Base-by-base conservation (phyloP, 2,113 vertebrate genomes). In the Lepus europaeus region DNA sequence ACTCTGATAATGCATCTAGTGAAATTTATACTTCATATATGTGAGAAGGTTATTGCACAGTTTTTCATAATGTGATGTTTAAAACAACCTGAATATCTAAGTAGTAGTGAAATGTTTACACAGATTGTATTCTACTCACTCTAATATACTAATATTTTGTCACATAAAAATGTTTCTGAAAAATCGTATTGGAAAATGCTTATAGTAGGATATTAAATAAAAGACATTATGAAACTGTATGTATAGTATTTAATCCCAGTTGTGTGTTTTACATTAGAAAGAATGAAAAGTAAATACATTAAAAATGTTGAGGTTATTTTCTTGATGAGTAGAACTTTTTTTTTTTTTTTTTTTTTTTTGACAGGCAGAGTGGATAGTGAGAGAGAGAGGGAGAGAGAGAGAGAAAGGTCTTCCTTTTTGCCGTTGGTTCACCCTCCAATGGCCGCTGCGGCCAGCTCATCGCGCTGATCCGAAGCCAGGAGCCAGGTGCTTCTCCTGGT, bases 221-320 rank as follows among this genome's bases (percentile, higher is more conserved):
- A 93, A 89, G 76, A 20, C 20, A 3, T 79, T 63, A 31, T 1
- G 91, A 39, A 81, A 87, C 51, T 79, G 0, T 73, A 22, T 70
- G 29, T 95, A 63, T 8, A 70, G 14, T 69, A 10, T 76, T 45
- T 45, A 36, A 72, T 95, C 20, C 36, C 68, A 69, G 25, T 91
- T 83, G 51, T 92, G 66, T 64, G 19, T 90, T 93, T 95, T 59
- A 74, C 23, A 36, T 89, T 84, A 20, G 73, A 93, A 72, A 72
- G 36, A 95, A 92, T 61, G 82, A 16, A 13, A 87, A 91, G 61
- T 76, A 89, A 76, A 85, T 89, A 31, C 13, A 51, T 85, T 89
- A 39, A 82, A 86, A 87, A 93, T 76, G 13, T 73, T 87, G 66
- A 82, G 16, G 8, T 70, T 80, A 70, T 85, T 17, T 94, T 94